Percentiles rank a stretch among this genome's conserved stretches.
Evolutionary conservation across 2,113 vertebrate species (phyloP).

Genomic region (Catharus minimus): DNA sequence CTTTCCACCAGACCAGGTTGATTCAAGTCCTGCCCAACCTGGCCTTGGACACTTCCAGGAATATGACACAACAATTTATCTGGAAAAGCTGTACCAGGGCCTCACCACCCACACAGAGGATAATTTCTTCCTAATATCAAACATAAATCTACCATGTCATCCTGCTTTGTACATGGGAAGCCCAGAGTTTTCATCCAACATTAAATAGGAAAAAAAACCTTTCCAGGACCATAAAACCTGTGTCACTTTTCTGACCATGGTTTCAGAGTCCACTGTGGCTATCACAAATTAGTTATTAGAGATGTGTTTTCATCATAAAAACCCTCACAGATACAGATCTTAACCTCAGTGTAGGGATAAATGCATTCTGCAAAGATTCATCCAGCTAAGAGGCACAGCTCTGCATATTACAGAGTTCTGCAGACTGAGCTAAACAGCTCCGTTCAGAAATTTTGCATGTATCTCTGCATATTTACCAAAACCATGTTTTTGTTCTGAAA

Average conservation of each 20-base stretch:
- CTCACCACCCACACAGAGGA: accelerated
- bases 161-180: neutral
- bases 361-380: neutral
- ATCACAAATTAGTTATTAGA: neutral
- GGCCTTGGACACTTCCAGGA: neutral
- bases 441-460: neutral
- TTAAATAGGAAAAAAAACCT: neutral
- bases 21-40: too few species aligned
- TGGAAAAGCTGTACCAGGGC: neutral
- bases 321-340: neutral
- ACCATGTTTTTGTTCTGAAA: neutral
- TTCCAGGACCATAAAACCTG: neutral
- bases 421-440: neutral
- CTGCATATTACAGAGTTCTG: neutral
- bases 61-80: neutral
- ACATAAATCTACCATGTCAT: neutral
- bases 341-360: neutral
- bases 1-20: accelerated
- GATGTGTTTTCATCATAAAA: neutral
- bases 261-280: neutral
- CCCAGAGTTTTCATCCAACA: accelerated
- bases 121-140: too few species aligned
- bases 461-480: neutral
- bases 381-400: neutral
- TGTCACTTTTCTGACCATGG: neutral